These are phyloP conservation scores for Phaonia tiefii DNA, from an alignment of 2,888 invertebrate species.

Conservation along the genomic window DNA sequence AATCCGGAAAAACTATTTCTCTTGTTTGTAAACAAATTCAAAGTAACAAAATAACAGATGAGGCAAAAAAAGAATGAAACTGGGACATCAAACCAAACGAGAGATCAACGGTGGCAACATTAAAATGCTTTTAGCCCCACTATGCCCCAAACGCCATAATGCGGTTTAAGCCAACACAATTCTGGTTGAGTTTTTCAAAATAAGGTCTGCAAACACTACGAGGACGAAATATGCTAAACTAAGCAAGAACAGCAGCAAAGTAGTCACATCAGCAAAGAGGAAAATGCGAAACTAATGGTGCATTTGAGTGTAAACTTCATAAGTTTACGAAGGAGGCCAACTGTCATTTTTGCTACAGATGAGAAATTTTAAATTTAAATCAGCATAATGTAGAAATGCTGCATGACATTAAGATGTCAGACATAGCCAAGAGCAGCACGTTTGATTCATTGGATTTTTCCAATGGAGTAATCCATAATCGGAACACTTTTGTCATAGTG, in stretches of 20 bases:
- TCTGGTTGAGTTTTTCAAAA: not conserved
- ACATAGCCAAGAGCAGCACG: no score
- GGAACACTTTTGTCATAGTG: no score
- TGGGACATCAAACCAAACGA: constrained; percentile 5
- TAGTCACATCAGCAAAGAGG: not conserved
- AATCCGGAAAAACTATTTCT: not conserved
- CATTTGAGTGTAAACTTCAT: no score
- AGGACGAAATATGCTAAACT: not conserved
- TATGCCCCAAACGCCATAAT: constrained; percentile 33
- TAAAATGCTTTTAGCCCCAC: constrained; percentile 51
- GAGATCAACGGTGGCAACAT: constrained; percentile 42
- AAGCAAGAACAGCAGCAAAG: not conserved
- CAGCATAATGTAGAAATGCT: no score
- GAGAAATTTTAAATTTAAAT: no score
- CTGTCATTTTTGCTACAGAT: no score
- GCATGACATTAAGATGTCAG: no score
- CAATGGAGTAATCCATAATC: no score
- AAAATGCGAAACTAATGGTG: no score
- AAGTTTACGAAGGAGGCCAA: no score
- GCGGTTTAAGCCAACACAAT: constrained; percentile 20
- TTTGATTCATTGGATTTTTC: no score
- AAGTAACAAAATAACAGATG: not conserved
- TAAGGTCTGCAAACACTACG: not conserved
- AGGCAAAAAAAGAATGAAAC: not conserved
- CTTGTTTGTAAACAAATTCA: not conserved